Base-by-base conservation (phyloP, 2,888 invertebrate species). In the Netelia inedita region DNA sequence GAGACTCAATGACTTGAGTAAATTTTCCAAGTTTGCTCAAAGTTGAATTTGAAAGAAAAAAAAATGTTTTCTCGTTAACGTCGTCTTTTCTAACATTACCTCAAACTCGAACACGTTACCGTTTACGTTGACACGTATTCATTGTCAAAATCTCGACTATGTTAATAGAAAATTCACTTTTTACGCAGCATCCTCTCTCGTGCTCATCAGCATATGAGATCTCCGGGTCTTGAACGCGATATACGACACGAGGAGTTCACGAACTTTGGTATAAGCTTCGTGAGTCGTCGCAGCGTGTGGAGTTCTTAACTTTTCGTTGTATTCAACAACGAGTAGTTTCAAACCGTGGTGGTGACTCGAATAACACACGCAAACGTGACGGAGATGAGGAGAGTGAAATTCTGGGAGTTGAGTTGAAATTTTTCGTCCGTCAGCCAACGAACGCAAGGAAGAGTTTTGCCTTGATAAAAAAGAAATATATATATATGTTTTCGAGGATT, bases 401-500 rank as follows among this genome's bases (percentile, higher is more conserved):
- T 74, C 79, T 76, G 71, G 71, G 71, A 83, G 84, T 85, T 86
- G 78, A 81, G 81, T 78, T 59, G 78, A 87, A 87, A 86, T 86
- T 87, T 85, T 87, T 87, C 85, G 85, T 85, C 86, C 87, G 85
- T 86, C 85, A 86, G 83, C 85, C 79, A 28, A 10, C 14, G 21
- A 79, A 19, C 46, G 82, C 82, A 61, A 73, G 28, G 59, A 74
- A 63, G 78, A 86, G 85, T 73, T 85, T 83, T 53, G 75, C 76
- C 63, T 65, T 41, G 14, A 35, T 41, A 21, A n/a, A 16, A n/a
- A n/a, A 57, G 19, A 9, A 10, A 19, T 57, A 19, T 9, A 57
- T 16, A n/a, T 57, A 9, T 11, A n/a, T 57, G 16, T 57, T 57
- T n/a, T 9, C 16, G 19, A 57, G 28, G 28, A 65, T 66, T 57